Evolutionary conservation across 2,113 vertebrate species (phyloP), one percentile per base, ranked within the genome.

Genomic region (Thymallus thymallus): DNA sequence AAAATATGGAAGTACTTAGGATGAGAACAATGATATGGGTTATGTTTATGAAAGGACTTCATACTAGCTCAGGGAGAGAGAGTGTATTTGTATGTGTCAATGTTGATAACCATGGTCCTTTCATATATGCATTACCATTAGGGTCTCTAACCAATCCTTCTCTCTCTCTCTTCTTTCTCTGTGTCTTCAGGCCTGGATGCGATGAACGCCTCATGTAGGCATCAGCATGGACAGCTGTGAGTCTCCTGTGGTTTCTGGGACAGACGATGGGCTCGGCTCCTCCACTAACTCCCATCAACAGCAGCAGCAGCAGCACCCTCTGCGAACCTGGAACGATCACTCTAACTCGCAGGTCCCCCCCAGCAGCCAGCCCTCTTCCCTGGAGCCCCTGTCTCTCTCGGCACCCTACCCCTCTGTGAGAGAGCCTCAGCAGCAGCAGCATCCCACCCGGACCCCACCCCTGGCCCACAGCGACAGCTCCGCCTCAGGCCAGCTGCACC

Each of bases 161-260:
- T 79, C 3, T 69, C 6, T 69, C 16, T 66, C 41, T 35, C 16
- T 73, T 80, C 80, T 84, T 32, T 80, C 46, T 88, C 62, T 89
- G 68, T 90, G 77, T 87, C 85, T 76, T 83, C 93, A 92, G 94
- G 96, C 95, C 91, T 95, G 94, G 96, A 96, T 98, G 96, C 97
- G 91, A 99, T 99, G 98, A 98, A 93, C 90, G 93, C 96, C 96
- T 95, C 95, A 93, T 95, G 95, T 96, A 94, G 94, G 94, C 95
- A 95, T 95, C 94, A 94, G 94, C 96, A 99, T 99, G 98, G 98
- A 99, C 95, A 96, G 96, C 97, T 98, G 98, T 99, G 98, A 99
- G 95, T 97, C 95, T 93, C 95, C 97, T 81, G 95, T 95, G 94
- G 93, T 97, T 95, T 95, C 96, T 92, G 98, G 98, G 95, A 97